Base-by-base conservation (phyloP, 1,140 invertebrate genomes). In the Muscidifurax raptorellus region DNA sequence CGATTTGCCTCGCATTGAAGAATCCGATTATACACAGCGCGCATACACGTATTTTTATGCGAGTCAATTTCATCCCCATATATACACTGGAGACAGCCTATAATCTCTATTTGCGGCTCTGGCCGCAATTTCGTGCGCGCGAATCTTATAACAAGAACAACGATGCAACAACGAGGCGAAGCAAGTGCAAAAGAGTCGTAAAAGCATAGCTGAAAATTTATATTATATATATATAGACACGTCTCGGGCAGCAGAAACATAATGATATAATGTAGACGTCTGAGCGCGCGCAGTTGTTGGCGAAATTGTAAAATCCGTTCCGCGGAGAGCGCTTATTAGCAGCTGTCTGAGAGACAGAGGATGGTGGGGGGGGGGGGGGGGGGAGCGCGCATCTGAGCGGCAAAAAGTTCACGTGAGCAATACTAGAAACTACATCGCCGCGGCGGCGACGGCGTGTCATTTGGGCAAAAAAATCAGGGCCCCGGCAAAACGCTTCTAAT, bases 251-350 rank as follows among this genome's bases (percentile, higher is more conserved):
- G 32, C n/a, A 12, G 32, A 83, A 67, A 25, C 32, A 52, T 83
- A 83, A 83, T 83, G 47, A 83, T 71, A 83, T 77, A 83, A 83
- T 83, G 40, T 27, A 71, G 66, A 79, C 47, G 76, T 64, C 75
- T 84, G 82, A 27, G 67, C 67, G 67, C 1, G 67, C 67, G 67
- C 15, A 25, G 22, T 71, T 40, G 27, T 78, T 67, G 47, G 69
- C 76, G 18, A 79, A 84, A 84, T 84, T 84, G 77, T 74, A 72
- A 84, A 84, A 84, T 84, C 83, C 83, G 83, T 84, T 84, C 78
- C 83, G 83, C 83, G 83, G 71, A 75, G 18, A 66, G 47, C 47
- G 32, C 66, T 84, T 79, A 84, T 84, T 84, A 84, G 64, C 82
- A 79, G 66, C 82, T 79, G 82, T 84, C 82, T 71, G 82, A 64